Base-by-base conservation (phyloP, 1,140 invertebrate genomes). In the Leptoteleia sp. region DNA sequence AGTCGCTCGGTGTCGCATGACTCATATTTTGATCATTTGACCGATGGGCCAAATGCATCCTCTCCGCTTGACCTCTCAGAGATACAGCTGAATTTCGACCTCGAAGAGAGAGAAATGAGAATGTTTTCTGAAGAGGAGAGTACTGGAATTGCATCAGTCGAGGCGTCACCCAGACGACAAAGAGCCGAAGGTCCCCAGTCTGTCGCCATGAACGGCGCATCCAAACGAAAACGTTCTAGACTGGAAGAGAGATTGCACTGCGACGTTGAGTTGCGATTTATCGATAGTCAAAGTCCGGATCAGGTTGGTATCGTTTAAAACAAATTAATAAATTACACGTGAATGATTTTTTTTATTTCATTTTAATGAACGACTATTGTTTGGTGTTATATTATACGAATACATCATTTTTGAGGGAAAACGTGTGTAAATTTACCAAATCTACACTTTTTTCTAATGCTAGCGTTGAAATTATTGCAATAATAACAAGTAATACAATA, bases 71-170 rank as follows among this genome's bases (percentile, higher is more conserved):
- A 96, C 88, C 90, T 96, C 22, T 95, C 94, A 29, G 95, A 95
- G 79, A 93, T 96, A 84, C 92, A 95, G 33, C 88, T 96, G 6
- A 94, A 95, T 43, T 95, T 96, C 79, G 94, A 95, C 65, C 91
- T 95, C 8, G 95, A 96, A 81, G 95, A 96, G 82, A 91, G 94
- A 0, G 95, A 96, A 88, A 94, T 95, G 92, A 91, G 94, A 80
- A 96, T 96, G 89, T 95, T 96, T 84, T 95, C 94, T 7, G 95
- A 96, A 82, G 95, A 96, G 84, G 95, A 96, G 77, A 93, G 93
- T 1, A 91, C 90, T 43, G 91, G 91, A 3, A 90, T 90, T 12
- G 91, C 91, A 0, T 92, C 92, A 0, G 90, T 90, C 1, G 92
- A 91, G 47, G 91, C 91, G 7, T 89, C 91, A 1, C 90, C 89